Percentiles rank a stretch among this genome's conserved stretches.
phyloP scores from a whole-genome alignment of 2,113 vertebrate genomes.

The Psophia crepitans region DNA sequence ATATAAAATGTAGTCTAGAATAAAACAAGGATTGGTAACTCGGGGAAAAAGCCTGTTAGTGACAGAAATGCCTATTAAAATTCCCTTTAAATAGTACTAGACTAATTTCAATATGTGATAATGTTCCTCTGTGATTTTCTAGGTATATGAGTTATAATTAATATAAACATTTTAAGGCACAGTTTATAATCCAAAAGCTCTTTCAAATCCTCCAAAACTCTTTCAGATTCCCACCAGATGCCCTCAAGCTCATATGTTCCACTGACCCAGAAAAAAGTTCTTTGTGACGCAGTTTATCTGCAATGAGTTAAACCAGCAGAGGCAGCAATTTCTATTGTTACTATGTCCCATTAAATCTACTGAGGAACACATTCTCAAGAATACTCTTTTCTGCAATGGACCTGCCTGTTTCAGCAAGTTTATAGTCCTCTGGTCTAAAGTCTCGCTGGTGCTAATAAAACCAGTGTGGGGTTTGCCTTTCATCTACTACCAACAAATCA shows the following conservation, averaged over 20 bases:
- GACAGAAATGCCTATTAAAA: background rate
- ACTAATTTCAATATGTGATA: background rate
- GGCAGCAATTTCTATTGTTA: background rate
- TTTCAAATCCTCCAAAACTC: background rate
- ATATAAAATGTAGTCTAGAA: background rate
- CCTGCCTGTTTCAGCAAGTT: background rate
- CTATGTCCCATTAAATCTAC: background rate
- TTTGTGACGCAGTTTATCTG: rapidly evolving
- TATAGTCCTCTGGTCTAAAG: background rate
- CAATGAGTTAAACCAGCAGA: background rate
- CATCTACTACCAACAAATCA: background rate
- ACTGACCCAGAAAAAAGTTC: background rate
- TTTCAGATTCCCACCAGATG: background rate
- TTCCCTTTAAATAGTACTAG: background rate
- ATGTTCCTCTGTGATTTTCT: background rate
- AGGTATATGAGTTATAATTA: rapidly evolving
- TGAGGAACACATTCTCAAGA: background rate
- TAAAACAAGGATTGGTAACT: background rate
- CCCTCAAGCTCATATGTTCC: background rate
- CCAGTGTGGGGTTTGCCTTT: background rate
- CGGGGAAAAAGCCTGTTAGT: background rate
- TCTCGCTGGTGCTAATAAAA: background rate
- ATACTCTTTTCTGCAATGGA: background rate
- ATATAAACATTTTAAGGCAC: background rate
- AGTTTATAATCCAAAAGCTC: background rate